Percentiles rank a stretch among this genome's conserved stretches.
These are phyloP conservation scores for Tinea semifulvella DNA, from an alignment of 2,888 invertebrate genomes.

Conservation along the genomic window DNA sequence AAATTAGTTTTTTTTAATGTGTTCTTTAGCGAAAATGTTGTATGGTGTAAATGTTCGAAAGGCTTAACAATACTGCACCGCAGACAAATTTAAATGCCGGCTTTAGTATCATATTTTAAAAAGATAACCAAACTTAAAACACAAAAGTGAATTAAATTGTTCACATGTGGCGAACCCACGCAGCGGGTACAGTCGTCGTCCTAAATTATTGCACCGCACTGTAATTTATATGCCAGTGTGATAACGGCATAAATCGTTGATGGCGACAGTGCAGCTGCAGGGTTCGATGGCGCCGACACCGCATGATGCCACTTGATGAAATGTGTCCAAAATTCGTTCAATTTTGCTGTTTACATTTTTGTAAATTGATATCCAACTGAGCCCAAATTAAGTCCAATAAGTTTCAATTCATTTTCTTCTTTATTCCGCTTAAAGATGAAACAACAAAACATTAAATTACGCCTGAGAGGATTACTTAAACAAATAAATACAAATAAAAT, in stretches of 20 bases:
- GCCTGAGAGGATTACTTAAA: too few relatives aligned
- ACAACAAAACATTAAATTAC: too few relatives aligned
- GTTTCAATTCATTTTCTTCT: too few relatives aligned
- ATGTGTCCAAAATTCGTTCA: constrained; percentile 24
- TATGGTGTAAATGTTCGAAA: too few relatives aligned
- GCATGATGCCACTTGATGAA: constrained; percentile 49
- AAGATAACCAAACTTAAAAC: background rate
- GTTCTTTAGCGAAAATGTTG: too few relatives aligned
- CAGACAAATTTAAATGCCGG: too few relatives aligned
- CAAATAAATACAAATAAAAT: too few relatives aligned
- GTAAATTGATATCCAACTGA: background rate
- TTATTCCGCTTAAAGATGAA: too few relatives aligned
- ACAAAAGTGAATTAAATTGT: constrained; percentile 53
- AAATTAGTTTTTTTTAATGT: too few relatives aligned
- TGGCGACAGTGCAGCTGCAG: constrained; percentile 48
- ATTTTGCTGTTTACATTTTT: constrained; percentile 1
- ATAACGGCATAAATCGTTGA: constrained; percentile 61
- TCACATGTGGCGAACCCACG: constrained; percentile 34
- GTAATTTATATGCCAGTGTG: constrained; percentile 60
- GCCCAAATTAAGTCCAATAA: too few relatives aligned
- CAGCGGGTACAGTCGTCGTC: constrained; percentile 62
- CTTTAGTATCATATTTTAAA: too few relatives aligned
- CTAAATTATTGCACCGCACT: constrained; percentile 60
- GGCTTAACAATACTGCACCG: too few relatives aligned
- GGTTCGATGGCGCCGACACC: constrained; percentile 50